Percentiles rank a stretch among this genome's conserved stretches.
These are phyloP conservation scores for Sesamia nonagrioides DNA, from an alignment of 1,140 invertebrate species.

Conservation along the genomic window DNA sequence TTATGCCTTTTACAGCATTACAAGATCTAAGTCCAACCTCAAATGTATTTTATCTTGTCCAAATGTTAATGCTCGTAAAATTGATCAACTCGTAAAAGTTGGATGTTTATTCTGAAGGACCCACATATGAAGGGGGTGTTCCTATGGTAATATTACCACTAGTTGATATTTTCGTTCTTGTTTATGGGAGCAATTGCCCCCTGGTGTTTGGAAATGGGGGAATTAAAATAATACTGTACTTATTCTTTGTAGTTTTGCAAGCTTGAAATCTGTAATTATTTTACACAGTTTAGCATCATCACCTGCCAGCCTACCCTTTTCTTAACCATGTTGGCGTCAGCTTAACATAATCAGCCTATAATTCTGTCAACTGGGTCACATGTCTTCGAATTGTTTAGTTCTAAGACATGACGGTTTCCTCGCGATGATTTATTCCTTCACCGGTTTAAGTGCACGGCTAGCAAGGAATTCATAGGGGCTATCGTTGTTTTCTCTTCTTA, in stretches of 20 bases:
- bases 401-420: too few species aligned
- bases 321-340: too few species aligned
- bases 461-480: too few species aligned
- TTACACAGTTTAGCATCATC: too few species aligned
- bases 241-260: background rate
- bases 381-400: too few species aligned
- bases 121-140: background rate
- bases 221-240: background rate
- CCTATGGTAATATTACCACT: slow-evolving; percentile 9
- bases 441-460: too few species aligned
- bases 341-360: too few species aligned
- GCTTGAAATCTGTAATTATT: background rate
- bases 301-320: too few species aligned
- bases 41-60: slow-evolving; percentile 39
- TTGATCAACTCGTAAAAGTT: slow-evolving; percentile 44
- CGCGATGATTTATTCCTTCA: too few species aligned
- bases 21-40: slow-evolving; percentile 30
- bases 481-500: background rate
- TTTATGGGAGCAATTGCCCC: slow-evolving; percentile 24
- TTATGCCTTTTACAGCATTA: slow-evolving; percentile 35
- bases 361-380: too few species aligned
- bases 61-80: slow-evolving; percentile 48
- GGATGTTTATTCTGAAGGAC: slow-evolving; percentile 29
- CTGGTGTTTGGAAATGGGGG: background rate
- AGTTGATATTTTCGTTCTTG: slow-evolving; percentile 20